Conservation (phyloP, 1,140 invertebrate genomes). For the Adoxophyes honmai region DNA sequence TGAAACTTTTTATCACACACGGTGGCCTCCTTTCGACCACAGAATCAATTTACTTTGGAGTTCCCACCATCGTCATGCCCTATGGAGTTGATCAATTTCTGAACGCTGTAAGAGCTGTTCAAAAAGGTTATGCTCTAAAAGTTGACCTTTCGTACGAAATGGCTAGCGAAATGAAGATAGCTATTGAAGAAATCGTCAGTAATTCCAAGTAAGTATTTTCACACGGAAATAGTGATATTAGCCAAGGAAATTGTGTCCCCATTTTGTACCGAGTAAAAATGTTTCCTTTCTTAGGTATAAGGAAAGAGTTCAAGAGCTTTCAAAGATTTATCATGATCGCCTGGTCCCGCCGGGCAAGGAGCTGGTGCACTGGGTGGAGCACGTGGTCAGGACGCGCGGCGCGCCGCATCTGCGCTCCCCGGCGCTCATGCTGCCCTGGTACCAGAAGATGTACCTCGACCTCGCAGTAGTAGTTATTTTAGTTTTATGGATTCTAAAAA, state of each 20-base stretch:
- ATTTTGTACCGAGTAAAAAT: too few relatives aligned
- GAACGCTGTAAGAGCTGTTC: conserved; percentile 43
- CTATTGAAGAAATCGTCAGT: conserved; percentile 32
- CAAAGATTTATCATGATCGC: conserved; percentile 31
- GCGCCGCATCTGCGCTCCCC: conserved; percentile 41
- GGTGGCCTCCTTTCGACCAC: conserved; percentile 80
- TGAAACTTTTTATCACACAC: conserved; percentile 80
- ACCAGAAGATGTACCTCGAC: conserved; percentile 11
- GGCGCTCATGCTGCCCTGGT: conserved; percentile 23
- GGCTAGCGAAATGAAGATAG: conserved; percentile 25
- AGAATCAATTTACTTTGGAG: conserved; percentile 81
- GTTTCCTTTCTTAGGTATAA: conserved; percentile 32
- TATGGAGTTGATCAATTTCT: conserved; percentile 79
- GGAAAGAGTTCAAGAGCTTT: conserved; percentile 24
- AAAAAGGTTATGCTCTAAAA: conserved; percentile 27
- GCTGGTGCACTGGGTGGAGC: conserved; percentile 38
- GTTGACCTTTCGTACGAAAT: conserved; percentile 31
- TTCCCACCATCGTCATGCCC: conserved; percentile 82
- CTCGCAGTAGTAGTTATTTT: neutral
- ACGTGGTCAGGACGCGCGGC: conserved; percentile 35
- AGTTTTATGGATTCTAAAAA: neutral
- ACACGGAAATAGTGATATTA: too few relatives aligned
- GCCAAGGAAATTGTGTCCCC: neutral
- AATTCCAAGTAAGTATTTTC: conserved; percentile 31
- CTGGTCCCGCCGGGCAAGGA: conserved; percentile 31